Evolutionary conservation across 2,797 vertebrate species (phyloP).

Genomic region (Nyctalus aviator): DNA sequence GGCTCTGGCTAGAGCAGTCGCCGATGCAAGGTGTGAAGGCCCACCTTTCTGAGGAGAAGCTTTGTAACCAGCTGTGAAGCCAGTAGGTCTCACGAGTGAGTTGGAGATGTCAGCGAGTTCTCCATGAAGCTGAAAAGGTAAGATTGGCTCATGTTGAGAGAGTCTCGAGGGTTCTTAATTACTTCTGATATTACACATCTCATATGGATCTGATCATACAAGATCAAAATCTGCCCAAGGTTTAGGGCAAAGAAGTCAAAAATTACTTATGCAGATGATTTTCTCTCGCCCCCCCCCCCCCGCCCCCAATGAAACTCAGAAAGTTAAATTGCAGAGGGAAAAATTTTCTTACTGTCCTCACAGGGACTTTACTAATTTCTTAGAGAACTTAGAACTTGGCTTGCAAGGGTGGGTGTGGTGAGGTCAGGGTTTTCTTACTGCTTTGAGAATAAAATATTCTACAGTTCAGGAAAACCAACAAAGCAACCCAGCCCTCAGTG

Average conservation of each 20-base stretch:
- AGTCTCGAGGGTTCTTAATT: neutral
- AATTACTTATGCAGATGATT: slow-evolving; percentile 20
- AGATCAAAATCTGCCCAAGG: slow-evolving; percentile 14
- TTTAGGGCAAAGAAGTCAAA: slow-evolving; percentile 22
- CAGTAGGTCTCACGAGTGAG: neutral
- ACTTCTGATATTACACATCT: neutral
- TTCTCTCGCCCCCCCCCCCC: no score
- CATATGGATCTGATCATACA: neutral
- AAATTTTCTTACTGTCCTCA: slow-evolving; percentile 3
- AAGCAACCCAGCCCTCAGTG: neutral
- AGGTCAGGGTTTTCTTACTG: slow-evolving; percentile 45
- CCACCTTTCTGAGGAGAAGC: neutral
- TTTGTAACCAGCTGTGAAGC: neutral
- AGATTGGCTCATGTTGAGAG: neutral
- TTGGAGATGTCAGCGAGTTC: neutral
- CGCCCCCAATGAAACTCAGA: neutral
- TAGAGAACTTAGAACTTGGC: slow-evolving; percentile 63
- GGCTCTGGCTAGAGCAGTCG: neutral
- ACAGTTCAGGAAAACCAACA: slow-evolving; percentile 41
- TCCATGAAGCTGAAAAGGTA: neutral
- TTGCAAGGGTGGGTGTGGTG: slow-evolving; percentile 29
- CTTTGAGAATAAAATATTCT: slow-evolving; percentile 47
- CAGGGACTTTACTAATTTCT: slow-evolving; percentile 42
- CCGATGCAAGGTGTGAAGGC: neutral
- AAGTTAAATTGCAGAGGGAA: slow-evolving; percentile 17